Evolutionary conservation across 2,113 vertebrate genomes (phyloP).

Genomic region (Ciconia maguari): DNA sequence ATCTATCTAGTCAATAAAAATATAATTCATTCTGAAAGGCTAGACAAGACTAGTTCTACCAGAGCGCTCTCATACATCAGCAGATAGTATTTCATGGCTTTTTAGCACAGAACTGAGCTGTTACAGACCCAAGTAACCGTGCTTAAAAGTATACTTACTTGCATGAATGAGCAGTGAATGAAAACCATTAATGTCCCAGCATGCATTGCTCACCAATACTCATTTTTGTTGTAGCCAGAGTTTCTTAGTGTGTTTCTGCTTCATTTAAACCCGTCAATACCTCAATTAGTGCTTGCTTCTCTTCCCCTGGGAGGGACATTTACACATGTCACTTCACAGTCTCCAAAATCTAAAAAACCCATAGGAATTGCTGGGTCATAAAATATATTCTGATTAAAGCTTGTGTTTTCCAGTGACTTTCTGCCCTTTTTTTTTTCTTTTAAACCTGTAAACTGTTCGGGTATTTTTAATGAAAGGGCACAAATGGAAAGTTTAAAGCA

Average conservation of each 20-base stretch:
- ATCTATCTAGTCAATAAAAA: background rate
- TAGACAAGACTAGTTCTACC: background rate
- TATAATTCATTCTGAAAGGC: background rate
- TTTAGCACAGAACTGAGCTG: conserved; percentile 64
- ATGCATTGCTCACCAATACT: conserved; percentile 18
- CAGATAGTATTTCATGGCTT: conserved; percentile 68
- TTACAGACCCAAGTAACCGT: conserved; percentile 34
- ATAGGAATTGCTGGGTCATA: background rate
- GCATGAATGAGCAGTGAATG: conserved; percentile 69
- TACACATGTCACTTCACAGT: conserved; percentile 60
- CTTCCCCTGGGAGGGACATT: conserved; percentile 67
- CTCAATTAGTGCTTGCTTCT: conserved; percentile 74
- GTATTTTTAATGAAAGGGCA: background rate
- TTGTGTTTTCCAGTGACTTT: background rate
- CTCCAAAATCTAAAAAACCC: conserved; percentile 35
- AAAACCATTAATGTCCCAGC: conserved; percentile 60
- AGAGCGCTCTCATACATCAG: conserved; percentile 30
- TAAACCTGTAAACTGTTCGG: background rate
- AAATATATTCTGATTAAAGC: conserved; percentile 34
- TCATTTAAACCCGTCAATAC: conserved; percentile 80
- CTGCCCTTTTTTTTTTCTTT: background rate
- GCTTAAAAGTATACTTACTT: conserved; percentile 62
- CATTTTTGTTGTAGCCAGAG: background rate
- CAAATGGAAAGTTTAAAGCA: background rate
- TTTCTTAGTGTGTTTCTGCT: conserved; percentile 74